Evolutionary conservation across 2,888 invertebrate species (phyloP).

Genomic region (Pandemis cinnamomeana): DNA sequence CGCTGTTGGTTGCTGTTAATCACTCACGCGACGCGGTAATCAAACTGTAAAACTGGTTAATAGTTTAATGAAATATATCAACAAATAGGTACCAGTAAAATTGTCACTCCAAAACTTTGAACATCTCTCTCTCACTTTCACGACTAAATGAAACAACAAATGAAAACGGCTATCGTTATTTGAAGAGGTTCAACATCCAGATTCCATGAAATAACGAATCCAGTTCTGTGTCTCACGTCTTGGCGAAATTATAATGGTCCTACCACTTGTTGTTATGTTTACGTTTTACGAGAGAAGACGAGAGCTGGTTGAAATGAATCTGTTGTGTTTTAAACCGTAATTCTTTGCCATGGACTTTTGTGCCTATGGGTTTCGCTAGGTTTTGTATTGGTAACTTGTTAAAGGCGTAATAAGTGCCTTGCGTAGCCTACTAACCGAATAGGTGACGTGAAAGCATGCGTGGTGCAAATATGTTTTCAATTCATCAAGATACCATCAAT

Average conservation of each 20-base stretch:
- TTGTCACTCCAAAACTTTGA: too few species aligned
- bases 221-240: too few species aligned
- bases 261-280: too few species aligned
- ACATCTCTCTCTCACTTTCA: not conserved
- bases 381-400: not conserved
- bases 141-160: not conserved
- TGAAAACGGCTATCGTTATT: too few species aligned
- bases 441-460: not conserved
- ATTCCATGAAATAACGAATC: too few species aligned
- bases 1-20: slow-evolving; percentile 60
- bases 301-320: too few species aligned
- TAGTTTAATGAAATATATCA: slow-evolving; percentile 14
- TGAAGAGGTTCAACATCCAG: too few species aligned
- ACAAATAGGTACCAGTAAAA: too few species aligned
- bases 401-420: not conserved
- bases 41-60: slow-evolving; percentile 32
- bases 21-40: slow-evolving; percentile 54
- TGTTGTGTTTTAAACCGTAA: too few species aligned
- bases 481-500: not conserved
- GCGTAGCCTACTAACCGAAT: not conserved
- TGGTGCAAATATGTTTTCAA: not conserved
- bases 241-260: too few species aligned
- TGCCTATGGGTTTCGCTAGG: not conserved
- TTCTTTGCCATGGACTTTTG: too few species aligned
- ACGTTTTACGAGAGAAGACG: too few species aligned